phyloP scores from a whole-genome alignment of 2,113 vertebrate species.

The Baryphthengus martii region DNA sequence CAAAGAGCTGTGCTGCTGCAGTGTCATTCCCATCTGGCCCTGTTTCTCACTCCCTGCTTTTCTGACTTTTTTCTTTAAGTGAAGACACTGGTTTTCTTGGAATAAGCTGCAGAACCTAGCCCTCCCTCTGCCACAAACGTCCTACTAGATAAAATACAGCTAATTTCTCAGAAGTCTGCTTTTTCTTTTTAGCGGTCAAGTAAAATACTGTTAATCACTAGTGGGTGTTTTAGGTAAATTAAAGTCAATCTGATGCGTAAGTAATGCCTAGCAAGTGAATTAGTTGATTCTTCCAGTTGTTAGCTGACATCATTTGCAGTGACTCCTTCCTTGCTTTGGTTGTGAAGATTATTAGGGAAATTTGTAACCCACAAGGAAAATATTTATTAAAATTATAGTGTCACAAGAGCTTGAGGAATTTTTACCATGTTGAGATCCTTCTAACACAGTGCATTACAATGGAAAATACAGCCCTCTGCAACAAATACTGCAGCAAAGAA shows the following conservation, averaged over 20 bases:
- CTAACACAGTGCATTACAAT: not conserved
- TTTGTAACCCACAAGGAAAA: not conserved
- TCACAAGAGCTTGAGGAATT: not conserved
- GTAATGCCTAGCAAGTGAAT: not conserved
- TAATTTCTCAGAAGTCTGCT: not conserved
- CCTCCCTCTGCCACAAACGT: not conserved
- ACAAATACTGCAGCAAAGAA: slow-evolving; percentile 23
- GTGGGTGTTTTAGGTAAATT: not conserved
- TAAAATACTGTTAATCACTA: not conserved
- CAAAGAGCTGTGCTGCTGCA: not conserved
- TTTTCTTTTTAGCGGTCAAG: not conserved
- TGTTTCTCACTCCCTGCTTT: not conserved
- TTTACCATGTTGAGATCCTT: not conserved
- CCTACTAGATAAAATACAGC: not conserved
- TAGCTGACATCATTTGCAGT: not conserved
- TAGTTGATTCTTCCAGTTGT: not conserved
- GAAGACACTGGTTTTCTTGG: not conserved
- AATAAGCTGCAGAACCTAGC: not conserved
- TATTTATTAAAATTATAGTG: not conserved
- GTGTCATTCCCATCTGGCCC: not conserved
- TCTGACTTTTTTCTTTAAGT: not conserved
- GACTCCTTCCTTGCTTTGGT: not conserved
- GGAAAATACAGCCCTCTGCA: not conserved
- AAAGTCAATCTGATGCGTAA: not conserved
- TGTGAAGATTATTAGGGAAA: not conserved